Base-by-base conservation (phyloP, 2,113 vertebrate species). In the Pelvicachromis taeniatus region DNA sequence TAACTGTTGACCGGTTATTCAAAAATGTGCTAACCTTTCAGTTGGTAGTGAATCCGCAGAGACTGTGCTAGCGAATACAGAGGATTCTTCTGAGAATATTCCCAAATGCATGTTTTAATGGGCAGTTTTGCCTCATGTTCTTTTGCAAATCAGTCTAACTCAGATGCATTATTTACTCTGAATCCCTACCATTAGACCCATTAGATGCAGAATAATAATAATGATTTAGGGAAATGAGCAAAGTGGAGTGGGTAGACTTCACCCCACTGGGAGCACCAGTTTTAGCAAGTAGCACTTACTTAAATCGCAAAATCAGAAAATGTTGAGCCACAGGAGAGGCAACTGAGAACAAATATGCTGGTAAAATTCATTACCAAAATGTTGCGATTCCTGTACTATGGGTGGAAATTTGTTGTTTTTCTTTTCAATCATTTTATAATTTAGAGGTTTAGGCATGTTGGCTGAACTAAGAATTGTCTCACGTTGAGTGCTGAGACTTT, bases 131-230 rank as follows among this genome's bases (percentile, higher is more conserved):
- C 85, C 16, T 56, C 23, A 33, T 84, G 65, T 53, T 77, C 45
- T 26, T 83, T 31, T 80, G 38, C 81, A 56, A 53, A 85, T 81
- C 61, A 80, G 9, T 84, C 61, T 21, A 58, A 59, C 26, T 26
- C 9, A 52, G 40, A 85, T 83, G n/a, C 83, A 85, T 87, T 88
- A 85, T 87, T 85, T 80, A 81, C 82, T 78, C 13, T 19, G n/a
- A 54, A 65, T 56, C 78, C 52, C 9, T 29, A 65, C 45, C 58
- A 84, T 85, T 87, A 75, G 40, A 35, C 63, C 65, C 52, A 85
- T 87, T 68, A 73, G 79, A 84, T 3, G 6, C 23, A 58, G 17
- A 78, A 83, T 45, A 79, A 82, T 79, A 83, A 77, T 40, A 75
- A 17, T 14, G 78, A 87, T 85, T 86, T 73, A 75, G 48, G 29